Evolutionary conservation across 2,888 invertebrate genomes (phyloP).

Genomic region (Syrphus vitripennis): DNA sequence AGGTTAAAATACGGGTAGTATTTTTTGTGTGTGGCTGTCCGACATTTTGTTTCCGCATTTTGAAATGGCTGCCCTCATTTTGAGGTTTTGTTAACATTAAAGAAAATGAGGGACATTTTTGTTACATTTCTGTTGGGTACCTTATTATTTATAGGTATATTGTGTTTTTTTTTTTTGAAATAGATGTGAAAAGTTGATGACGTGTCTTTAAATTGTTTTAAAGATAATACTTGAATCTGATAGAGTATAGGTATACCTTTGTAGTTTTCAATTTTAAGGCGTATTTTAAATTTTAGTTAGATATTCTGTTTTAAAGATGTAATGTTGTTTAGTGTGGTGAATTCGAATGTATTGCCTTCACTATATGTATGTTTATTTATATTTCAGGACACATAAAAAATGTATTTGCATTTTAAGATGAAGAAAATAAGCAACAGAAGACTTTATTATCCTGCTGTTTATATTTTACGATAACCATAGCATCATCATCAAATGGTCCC

Average conservation of each 20-base stretch:
- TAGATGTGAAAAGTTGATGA: not conserved
- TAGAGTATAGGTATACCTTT: not conserved
- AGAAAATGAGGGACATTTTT: not conserved
- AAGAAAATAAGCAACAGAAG: not conserved
- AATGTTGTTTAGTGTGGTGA: not conserved
- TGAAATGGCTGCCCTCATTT: not conserved
- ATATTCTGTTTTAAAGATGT: not conserved
- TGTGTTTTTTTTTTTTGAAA: not conserved
- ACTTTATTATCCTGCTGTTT: not conserved
- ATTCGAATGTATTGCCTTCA: not conserved
- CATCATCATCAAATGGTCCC: constrained; percentile 38
- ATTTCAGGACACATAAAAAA: no score
- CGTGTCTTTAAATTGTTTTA: not conserved
- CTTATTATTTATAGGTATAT: not conserved
- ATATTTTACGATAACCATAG: constrained; percentile 23
- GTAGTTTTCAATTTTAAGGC: not conserved
- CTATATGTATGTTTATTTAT: not conserved
- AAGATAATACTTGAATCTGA: not conserved
- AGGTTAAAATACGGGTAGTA: not conserved
- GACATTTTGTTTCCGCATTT: not conserved
- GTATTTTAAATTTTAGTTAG: not conserved
- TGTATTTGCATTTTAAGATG: not conserved
- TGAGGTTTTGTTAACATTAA: not conserved
- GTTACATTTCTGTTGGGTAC: not conserved
- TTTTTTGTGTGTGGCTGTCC: not conserved